A percentile compares a stretch with the other conserved stretches of the same genome.
Evolutionary conservation across 2,113 vertebrate species (phyloP).

Genomic region (Notiomystis cincta): DNA sequence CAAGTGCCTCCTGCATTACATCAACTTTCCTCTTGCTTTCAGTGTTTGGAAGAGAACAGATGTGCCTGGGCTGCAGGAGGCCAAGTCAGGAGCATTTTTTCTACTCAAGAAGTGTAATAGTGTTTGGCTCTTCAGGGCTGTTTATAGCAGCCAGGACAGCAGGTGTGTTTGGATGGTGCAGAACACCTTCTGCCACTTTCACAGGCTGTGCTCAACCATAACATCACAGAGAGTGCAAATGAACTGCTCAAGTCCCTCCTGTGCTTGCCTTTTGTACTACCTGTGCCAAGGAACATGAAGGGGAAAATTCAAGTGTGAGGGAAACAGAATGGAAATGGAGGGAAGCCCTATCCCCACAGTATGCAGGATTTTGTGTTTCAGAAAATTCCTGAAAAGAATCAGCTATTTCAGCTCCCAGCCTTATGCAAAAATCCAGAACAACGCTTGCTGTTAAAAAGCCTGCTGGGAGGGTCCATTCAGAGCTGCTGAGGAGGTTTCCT

Average conservation of each 20-base stretch:
- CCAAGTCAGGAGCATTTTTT: background rate
- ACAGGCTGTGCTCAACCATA: background rate
- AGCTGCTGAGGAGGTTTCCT: background rate
- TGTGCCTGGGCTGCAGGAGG: background rate
- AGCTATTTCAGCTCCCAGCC: background rate
- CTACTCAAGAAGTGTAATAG: background rate
- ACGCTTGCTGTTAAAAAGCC: background rate
- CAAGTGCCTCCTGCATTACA: background rate
- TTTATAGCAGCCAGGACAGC: conserved; percentile 35
- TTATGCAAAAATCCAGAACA: background rate
- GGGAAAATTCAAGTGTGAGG: background rate
- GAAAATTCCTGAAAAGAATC: background rate
- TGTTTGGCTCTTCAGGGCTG: conserved; percentile 10
- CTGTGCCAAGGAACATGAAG: background rate
- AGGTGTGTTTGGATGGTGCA: conserved; percentile 41
- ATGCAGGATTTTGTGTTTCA: background rate
- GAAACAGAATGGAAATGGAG: background rate
- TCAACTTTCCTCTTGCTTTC: background rate
- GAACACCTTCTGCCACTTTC: conserved; percentile 36
- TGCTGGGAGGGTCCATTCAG: background rate
- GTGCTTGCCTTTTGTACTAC: background rate
- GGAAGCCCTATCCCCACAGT: background rate
- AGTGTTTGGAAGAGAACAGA: background rate
- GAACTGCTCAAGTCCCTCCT: background rate
- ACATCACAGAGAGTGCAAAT: background rate